Conservation (phyloP, 2,797 vertebrate genomes). For the Poliocrania exsul region DNA sequence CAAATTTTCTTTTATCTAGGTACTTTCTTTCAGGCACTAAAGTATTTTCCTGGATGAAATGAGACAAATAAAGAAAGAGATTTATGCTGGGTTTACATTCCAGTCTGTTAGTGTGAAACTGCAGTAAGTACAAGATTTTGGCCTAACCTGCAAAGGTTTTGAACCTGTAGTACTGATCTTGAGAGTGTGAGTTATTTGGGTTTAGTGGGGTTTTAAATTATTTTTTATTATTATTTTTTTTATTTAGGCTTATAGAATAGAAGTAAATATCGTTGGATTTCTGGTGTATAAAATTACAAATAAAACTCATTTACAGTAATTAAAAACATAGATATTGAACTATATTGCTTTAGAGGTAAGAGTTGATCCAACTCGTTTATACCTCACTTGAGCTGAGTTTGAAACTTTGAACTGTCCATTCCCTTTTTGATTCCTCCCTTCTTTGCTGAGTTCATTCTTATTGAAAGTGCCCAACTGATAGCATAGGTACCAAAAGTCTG, state of each 20-base stretch:
- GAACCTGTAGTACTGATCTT: background rate
- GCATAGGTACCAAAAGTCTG: background rate
- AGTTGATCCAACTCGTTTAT: background rate
- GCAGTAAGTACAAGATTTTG: background rate
- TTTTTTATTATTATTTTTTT: background rate
- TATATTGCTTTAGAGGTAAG: background rate
- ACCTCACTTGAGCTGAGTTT: background rate
- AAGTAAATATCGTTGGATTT: background rate
- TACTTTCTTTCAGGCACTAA: background rate
- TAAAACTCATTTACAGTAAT: background rate
- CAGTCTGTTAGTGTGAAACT: background rate
- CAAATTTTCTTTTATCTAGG: background rate
- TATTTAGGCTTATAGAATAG: background rate
- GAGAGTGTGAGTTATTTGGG: background rate
- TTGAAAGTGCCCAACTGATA: background rate
- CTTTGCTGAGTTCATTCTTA: background rate
- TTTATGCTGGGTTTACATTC: background rate
- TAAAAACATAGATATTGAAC: background rate
- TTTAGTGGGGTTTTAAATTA: too few species aligned
- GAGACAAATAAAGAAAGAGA: background rate
- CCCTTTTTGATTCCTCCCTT: fast-evolving
- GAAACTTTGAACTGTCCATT: background rate
- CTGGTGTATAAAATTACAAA: background rate
- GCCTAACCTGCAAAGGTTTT: background rate
- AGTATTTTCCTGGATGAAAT: background rate